These are phyloP conservation scores for Drosophila melanosoma DNA, from an alignment of 2,888 invertebrate species.

Conservation along the genomic window DNA sequence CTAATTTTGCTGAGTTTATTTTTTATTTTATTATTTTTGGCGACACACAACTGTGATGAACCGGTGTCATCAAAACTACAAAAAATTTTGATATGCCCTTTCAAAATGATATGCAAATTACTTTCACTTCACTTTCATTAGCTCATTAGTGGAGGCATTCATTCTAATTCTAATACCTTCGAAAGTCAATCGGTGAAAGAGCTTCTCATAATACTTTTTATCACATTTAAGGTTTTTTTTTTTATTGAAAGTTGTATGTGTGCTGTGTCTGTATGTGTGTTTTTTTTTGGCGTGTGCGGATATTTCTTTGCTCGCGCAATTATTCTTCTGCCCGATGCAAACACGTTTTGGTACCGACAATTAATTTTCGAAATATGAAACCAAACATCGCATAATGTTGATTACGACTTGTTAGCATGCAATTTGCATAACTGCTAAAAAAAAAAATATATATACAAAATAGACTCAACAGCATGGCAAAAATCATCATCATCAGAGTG, in stretches of 20 bases:
- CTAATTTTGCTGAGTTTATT: slow-evolving; percentile 34
- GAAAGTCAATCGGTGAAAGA: slow-evolving; percentile 73
- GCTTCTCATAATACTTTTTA: not conserved
- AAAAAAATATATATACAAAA: slow-evolving; percentile 1
- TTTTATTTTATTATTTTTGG: slow-evolving; percentile 23
- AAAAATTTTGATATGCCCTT: slow-evolving; percentile 30
- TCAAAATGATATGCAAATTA: slow-evolving; percentile 65
- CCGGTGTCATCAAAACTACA: slow-evolving; percentile 55
- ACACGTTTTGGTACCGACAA: slow-evolving; percentile 64
- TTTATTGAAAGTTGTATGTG: not conserved
- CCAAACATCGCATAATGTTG: slow-evolving; percentile 66
- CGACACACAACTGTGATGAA: slow-evolving; percentile 30
- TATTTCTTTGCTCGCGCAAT: slow-evolving; percentile 67
- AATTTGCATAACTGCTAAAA: slow-evolving; percentile 68
- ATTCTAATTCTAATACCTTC: slow-evolving; percentile 75
- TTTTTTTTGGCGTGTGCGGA: slow-evolving; percentile 29
- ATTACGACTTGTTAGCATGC: slow-evolving; percentile 62
- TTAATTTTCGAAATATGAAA: slow-evolving; percentile 69
- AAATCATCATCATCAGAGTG: slow-evolving; percentile 26
- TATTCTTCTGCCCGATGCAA: slow-evolving; percentile 37
- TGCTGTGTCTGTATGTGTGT: slow-evolving; percentile 9
- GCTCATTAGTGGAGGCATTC: slow-evolving; percentile 62
- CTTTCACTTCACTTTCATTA: slow-evolving; percentile 76
- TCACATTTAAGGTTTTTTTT: not conserved
- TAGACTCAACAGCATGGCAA: slow-evolving; percentile 9